Evolutionary conservation across 2,113 vertebrate species (phyloP), one percentile per base, ranked within the genome.

Genomic region (Nematolebias whitei): DNA sequence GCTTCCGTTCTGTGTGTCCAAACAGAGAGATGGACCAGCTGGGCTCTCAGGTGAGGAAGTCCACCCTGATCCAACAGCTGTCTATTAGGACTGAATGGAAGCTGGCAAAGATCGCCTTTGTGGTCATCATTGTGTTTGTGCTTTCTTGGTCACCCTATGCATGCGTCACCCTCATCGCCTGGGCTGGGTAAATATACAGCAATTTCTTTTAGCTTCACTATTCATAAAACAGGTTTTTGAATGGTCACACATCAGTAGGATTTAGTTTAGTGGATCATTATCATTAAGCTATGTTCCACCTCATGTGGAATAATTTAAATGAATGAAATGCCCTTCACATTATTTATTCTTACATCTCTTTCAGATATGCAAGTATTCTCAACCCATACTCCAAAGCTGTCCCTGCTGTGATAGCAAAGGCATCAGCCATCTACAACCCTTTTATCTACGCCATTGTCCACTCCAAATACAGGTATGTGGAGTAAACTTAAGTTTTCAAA

Each of bases 81-180:
- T 90, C 91, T 76, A 95, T 98, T 79, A 95, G 91, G 88, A 95
- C 90, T 8, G 96, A 99, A 78, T 98, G 96, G 96, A 97, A 96
- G 84, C 93, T 96, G 90, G 96, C 96, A 54, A 98, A 96, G 92
- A 92, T 96, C 5, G 94, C 95, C 58, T 90, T 96, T 85, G 92
- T 98, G 23, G 92, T 96, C 83, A 96, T 96, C 87, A 93, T 95
- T 15, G 93, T 97, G 48, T 98, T 92, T 56, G 93, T 97, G 67
- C 88, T 98, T 73, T 98, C 96, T 88, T 98, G 97, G 96, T 95
- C 95, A 12, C 96, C 97, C 26, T 98, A 98, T 74, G 94, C 97
- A 66, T 87, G 89, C 1, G 95, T 98, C 82, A 96, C 95, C 35
- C 92, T 98, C 69, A 92, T 95, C 83, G 96, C 95, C 87, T 98